Evolutionary conservation across 1,140 invertebrate species (phyloP).

Genomic region (Apis laboriosa): DNA sequence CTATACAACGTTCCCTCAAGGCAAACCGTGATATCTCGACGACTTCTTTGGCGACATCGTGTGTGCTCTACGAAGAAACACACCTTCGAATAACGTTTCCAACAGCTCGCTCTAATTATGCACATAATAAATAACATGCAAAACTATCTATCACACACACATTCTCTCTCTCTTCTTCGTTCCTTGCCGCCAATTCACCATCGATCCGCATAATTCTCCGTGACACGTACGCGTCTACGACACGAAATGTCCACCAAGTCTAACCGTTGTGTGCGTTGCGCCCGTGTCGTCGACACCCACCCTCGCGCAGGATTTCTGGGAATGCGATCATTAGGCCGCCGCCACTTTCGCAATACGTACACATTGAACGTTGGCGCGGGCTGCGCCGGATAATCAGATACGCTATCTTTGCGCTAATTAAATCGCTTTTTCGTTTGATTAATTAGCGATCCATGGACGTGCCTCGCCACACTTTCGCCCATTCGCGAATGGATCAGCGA

Average conservation of each 20-base stretch:
- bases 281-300: not conserved
- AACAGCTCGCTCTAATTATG: constrained; percentile 59
- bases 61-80: too few species aligned
- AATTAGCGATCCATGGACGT: constrained; percentile 47
- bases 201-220: constrained; percentile 49
- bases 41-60: too few species aligned
- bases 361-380: not conserved
- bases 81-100: not conserved
- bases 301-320: constrained; percentile 42
- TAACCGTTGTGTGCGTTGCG: not conserved
- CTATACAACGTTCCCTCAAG: too few species aligned
- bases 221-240: constrained; percentile 5
- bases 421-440: constrained; percentile 61
- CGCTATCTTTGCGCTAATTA: constrained; percentile 61
- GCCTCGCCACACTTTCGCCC: not conserved
- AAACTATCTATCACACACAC: constrained; percentile 44
- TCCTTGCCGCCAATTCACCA: not conserved
- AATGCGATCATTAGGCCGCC: constrained; percentile 52
- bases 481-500: constrained; percentile 25
- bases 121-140: constrained; percentile 65
- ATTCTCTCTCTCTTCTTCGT: not conserved
- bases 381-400: constrained; percentile 53
- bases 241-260: constrained; percentile 9
- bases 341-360: constrained; percentile 30
- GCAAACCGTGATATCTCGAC: not conserved